Evolutionary conservation across 2,797 vertebrate species (phyloP).

Genomic region (Platyrinchus mystaceus): DNA sequence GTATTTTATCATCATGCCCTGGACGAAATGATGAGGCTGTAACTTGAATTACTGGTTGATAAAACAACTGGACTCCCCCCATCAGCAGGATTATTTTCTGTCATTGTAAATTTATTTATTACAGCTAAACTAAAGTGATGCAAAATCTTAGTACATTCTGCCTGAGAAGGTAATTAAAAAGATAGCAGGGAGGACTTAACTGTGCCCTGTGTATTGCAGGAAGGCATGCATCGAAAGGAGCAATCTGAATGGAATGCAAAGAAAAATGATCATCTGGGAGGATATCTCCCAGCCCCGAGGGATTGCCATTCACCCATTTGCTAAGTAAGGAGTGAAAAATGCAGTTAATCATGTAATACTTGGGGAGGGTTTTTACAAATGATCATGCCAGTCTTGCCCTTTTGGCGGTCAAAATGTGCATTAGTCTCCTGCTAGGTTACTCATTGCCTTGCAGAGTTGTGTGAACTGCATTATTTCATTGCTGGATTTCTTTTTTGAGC

Average conservation of each 20-base stretch:
- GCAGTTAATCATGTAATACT: not conserved
- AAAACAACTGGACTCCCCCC: not conserved
- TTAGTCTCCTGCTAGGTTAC: not conserved
- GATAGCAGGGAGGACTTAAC: not conserved
- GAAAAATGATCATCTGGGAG: constrained; percentile 77
- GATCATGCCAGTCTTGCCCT: not conserved
- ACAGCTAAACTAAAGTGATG: not conserved
- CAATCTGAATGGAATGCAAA: constrained; percentile 78
- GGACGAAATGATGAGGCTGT: not conserved
- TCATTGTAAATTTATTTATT: not conserved
- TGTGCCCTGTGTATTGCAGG: constrained; percentile 67
- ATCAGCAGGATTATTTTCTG: not conserved
- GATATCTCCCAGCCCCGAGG: constrained; percentile 83
- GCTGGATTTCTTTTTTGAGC: not conserved
- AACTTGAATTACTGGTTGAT: not conserved
- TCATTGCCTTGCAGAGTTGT: not conserved
- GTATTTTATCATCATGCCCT: not conserved
- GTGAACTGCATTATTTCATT: not conserved
- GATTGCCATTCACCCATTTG: constrained; percentile 87
- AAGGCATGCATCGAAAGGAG: constrained; percentile 82
- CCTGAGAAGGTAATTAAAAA: not conserved
- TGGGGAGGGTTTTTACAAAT: not conserved
- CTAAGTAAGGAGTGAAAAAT: constrained; percentile 79
- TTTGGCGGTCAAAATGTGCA: not conserved
- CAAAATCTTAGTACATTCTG: not conserved